Evolutionary conservation across 2,113 vertebrate genomes (phyloP), one percentile per base, ranked within the genome.

Genomic region (Chinchilla lanigera): DNA sequence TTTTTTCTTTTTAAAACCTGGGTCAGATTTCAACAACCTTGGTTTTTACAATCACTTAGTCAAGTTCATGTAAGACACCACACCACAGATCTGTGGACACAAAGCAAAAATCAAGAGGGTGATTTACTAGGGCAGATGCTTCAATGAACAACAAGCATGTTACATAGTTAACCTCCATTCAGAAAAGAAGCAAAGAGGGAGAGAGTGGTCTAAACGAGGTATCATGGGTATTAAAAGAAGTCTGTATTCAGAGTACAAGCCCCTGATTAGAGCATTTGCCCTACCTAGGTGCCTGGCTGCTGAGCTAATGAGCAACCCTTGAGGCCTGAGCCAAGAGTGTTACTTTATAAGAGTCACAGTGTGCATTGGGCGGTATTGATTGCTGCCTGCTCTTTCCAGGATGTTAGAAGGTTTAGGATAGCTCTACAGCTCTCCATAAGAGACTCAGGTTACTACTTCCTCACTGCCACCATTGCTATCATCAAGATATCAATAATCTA

Each of bases 21-120:
- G 85, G n/a, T 98, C 96, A 93, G n/a, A 93, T 96, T 96, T 96
- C 97, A 93, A 71, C 77, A 96, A 63, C 56, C 44, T 78, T 96
- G 56, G 12, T 56, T 93, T 81, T 96, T 96, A 93, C 97, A 97
- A 52, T 80, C 97, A 88, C 56, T 84, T 94, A 97, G 95, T 93
- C 94, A 96, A 97, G 93, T 84, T n/a, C 2, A 0, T 52, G 69
- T 84, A 28, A 96, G 75, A 47, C 54, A 95, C 75, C 58, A 35
- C 58, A 92, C 91, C 93, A 94, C 88, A 90, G 58, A 80, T 41
- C 93, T 73, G 78, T 86, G 83, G 65, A 94, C 20, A n/a, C 61
- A 90, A 73, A 85, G 47, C 67, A 89, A 86, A 95, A 95, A 95
- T 85, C 81, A 91, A 52, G 56, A 90, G 61, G 73, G 75, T 87